Evolutionary conservation across 2,797 vertebrate genomes (phyloP).

Genomic region (Clarias pachynema): DNA sequence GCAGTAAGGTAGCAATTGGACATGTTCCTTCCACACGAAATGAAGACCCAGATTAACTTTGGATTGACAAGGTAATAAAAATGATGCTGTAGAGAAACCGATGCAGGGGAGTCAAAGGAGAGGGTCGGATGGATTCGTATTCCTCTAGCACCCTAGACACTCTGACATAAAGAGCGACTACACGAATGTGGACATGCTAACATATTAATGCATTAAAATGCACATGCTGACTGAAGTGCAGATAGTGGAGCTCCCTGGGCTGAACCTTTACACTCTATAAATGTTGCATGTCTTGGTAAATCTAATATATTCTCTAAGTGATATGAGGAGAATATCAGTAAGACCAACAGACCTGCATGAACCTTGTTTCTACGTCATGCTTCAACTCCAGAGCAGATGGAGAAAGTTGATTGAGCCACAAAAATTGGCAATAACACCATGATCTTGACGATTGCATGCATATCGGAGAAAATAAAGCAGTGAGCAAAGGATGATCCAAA

Average conservation of each 20-base stretch:
- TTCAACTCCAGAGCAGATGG: conserved; percentile 27
- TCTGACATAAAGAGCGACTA: conserved; percentile 33
- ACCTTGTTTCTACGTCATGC: conserved; percentile 24
- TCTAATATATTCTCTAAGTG: conserved; percentile 41
- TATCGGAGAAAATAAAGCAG: conserved; percentile 47
- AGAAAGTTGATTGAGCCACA: conserved; percentile 30
- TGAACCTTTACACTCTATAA: conserved; percentile 44
- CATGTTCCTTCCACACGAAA: conserved; percentile 39
- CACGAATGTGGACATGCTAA: conserved; percentile 29
- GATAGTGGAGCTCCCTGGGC: background rate
- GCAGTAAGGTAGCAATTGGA: conserved; percentile 35
- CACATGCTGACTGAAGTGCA: conserved; percentile 20
- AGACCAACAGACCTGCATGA: conserved; percentile 32
- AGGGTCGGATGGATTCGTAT: conserved; percentile 9
- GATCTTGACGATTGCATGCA: conserved; percentile 38
- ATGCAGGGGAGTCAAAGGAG: conserved; percentile 10
- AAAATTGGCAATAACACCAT: conserved; percentile 37
- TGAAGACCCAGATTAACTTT: conserved; percentile 40
- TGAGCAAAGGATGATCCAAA: conserved; percentile 45
- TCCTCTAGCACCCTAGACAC: conserved; percentile 4
- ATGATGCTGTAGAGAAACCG: conserved; percentile 24
- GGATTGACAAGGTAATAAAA: conserved; percentile 47
- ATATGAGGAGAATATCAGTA: conserved; percentile 22
- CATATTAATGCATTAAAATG: conserved; percentile 8
- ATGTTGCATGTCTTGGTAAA: conserved; percentile 45